Evolutionary conservation across 2,888 invertebrate species (phyloP).

Genomic region (Odontothrips loti): DNA sequence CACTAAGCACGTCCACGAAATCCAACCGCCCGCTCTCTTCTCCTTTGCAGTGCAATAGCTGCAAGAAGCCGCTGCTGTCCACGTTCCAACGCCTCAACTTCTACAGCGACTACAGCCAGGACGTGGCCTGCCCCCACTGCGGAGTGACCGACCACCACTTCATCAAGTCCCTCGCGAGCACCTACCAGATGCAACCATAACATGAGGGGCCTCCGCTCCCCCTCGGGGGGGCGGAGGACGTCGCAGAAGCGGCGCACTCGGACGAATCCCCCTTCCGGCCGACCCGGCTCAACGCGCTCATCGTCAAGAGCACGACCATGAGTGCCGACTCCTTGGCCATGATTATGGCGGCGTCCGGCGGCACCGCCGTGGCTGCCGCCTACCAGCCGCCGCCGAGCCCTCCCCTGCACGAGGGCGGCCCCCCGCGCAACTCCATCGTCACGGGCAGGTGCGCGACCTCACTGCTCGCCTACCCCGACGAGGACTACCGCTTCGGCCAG

Average conservation of each 20-base stretch:
- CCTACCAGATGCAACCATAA: conserved; percentile 87
- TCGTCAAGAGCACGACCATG: neutral
- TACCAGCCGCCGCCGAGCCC: neutral
- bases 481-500: neutral
- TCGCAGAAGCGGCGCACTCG: conserved; percentile 12
- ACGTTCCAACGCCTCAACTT: conserved; percentile 81
- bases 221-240: conserved; percentile 10
- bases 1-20: no score
- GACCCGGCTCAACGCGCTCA: neutral
- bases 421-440: neutral
- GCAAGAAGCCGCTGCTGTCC: conserved; percentile 81
- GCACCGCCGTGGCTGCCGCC: neutral
- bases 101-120: conserved; percentile 93
- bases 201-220: conserved; percentile 55
- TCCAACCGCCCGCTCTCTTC: conserved; percentile 37
- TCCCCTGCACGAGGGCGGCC: neutral
- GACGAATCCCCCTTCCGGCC: neutral
- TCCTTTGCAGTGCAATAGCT: conserved; percentile 79
- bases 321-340: neutral
- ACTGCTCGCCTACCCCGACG: neutral
- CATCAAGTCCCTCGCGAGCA: conserved; percentile 81
- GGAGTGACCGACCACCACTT: conserved; percentile 88
- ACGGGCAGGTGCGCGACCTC: neutral
- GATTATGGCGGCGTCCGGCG: neutral
- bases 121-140: conserved; percentile 88